Percentiles rank a stretch among this genome's conserved stretches.
Evolutionary conservation across 2,888 invertebrate species (phyloP).

Genomic region (Parascotia fuliginaria): DNA sequence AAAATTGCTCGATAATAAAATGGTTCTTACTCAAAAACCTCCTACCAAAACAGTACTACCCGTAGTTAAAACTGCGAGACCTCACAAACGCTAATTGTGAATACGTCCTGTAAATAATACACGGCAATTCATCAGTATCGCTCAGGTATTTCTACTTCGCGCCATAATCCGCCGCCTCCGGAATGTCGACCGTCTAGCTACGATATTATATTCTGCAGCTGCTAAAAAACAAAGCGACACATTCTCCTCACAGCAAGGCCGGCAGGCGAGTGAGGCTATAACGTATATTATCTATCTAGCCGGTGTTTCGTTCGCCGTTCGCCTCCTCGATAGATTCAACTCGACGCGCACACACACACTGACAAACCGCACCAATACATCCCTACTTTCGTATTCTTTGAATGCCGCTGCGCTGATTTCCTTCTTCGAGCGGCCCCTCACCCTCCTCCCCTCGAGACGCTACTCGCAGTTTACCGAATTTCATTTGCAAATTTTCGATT

Average conservation of each 20-base stretch:
- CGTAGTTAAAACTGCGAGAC: constrained; percentile 28
- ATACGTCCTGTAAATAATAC: constrained; percentile 65
- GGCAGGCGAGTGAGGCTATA: constrained; percentile 59
- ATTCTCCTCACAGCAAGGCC: constrained; percentile 51
- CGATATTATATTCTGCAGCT: constrained; percentile 58
- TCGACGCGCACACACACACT: constrained; percentile 63
- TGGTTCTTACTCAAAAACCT: neutral
- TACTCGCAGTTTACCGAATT: constrained; percentile 36
- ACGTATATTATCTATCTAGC: constrained; percentile 23
- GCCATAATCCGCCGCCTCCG: constrained; percentile 73
- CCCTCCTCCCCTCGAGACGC: constrained; percentile 62
- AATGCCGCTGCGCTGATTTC: constrained; percentile 75
- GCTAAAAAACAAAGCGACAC: constrained; percentile 58
- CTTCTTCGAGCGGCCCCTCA: constrained; percentile 67
- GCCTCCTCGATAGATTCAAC: constrained; percentile 33
- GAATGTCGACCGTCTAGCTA: constrained; percentile 79
- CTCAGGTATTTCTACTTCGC: constrained; percentile 79
- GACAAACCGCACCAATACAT: constrained; percentile 65
- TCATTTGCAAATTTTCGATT: constrained; percentile 28
- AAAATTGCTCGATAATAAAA: constrained; percentile 14
- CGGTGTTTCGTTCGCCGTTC: no score
- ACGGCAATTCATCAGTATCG: constrained; percentile 75
- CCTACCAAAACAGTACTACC: constrained; percentile 1
- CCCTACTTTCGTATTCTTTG: constrained; percentile 57
- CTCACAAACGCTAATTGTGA: constrained; percentile 40